These are phyloP conservation scores for Neotoxoptera formosana DNA, from an alignment of 1,140 invertebrate genomes.

Conservation along the genomic window DNA sequence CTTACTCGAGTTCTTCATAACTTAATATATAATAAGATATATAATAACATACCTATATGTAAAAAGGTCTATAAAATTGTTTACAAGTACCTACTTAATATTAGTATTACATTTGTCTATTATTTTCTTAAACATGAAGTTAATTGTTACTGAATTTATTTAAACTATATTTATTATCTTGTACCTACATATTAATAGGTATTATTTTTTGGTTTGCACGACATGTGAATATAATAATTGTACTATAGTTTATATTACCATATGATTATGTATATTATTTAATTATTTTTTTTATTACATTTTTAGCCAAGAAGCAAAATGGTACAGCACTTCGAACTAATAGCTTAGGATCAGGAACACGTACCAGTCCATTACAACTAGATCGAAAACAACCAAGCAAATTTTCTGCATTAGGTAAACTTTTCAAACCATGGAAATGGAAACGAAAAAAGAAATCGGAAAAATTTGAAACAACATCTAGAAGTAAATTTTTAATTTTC, in stretches of 20 bases:
- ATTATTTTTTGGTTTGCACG: not conserved
- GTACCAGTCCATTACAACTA: slow-evolving; percentile 74
- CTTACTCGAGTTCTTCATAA: not conserved
- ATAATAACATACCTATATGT: no score
- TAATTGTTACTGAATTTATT: not conserved
- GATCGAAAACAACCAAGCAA: slow-evolving; percentile 83
- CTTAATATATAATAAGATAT: no score
- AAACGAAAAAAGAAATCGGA: slow-evolving; percentile 98
- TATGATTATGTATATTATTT: not conserved
- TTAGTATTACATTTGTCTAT: not conserved
- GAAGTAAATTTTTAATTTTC: slow-evolving; percentile 74
- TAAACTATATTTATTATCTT: not conserved
- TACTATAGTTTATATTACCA: not conserved
- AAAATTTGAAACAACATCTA: slow-evolving; percentile 93
- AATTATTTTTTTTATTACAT: slow-evolving; percentile 54
- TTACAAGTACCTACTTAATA: not conserved
- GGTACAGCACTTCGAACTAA: slow-evolving; percentile 85
- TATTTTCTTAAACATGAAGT: not conserved
- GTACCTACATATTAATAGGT: not conserved
- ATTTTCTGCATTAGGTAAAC: slow-evolving; percentile 89
- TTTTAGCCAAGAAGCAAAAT: slow-evolving; percentile 91
- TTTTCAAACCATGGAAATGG: slow-evolving; percentile 99
- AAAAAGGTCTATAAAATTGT: not conserved
- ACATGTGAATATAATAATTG: not conserved
- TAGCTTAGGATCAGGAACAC: slow-evolving; percentile 78